Evolutionary conservation across 2,113 vertebrate species (phyloP).

Genomic region (Channa maculata): DNA sequence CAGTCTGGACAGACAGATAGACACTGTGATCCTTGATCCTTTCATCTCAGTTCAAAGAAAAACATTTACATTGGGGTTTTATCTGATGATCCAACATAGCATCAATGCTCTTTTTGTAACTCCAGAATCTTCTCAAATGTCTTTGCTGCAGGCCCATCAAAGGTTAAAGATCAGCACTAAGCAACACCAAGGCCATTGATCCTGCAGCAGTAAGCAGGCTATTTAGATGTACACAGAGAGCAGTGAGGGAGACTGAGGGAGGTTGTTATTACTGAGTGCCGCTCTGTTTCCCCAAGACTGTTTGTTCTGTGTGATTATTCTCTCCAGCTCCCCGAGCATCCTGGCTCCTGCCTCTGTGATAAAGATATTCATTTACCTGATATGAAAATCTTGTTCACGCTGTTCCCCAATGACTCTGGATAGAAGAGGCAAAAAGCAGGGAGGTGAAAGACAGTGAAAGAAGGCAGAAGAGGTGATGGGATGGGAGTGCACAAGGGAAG

Average conservation of each 20-base stretch:
- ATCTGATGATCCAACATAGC: conserved; percentile 7
- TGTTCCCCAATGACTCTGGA: conserved; percentile 74
- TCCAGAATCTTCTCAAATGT: neutral
- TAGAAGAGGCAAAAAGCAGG: conserved; percentile 37
- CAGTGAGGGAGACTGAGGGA: conserved; percentile 57
- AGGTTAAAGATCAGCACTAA: conserved; percentile 57
- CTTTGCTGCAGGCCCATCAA: neutral
- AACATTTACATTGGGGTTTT: neutral
- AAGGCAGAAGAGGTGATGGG: conserved; percentile 33
- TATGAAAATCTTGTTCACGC: conserved; percentile 79
- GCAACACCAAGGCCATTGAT: conserved; percentile 60
- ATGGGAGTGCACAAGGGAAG: conserved; percentile 13
- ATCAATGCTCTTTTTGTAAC: neutral
- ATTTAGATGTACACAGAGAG: conserved; percentile 67
- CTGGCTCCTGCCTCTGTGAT: conserved; percentile 66
- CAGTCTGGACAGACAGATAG: neutral
- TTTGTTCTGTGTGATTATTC: conserved; percentile 81
- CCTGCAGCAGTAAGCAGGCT: conserved; percentile 53
- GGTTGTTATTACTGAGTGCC: conserved; percentile 70
- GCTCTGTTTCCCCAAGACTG: conserved; percentile 73
- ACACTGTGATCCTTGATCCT: neutral
- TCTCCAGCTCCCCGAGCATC: conserved; percentile 66
- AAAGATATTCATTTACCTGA: conserved; percentile 82
- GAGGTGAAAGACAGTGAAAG: conserved; percentile 35
- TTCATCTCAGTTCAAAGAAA: neutral